A percentile compares a stretch with the other conserved stretches of the same genome.
Conservation (phyloP, 2,113 vertebrate genomes). For the Triplophysa dalaica region DNA sequence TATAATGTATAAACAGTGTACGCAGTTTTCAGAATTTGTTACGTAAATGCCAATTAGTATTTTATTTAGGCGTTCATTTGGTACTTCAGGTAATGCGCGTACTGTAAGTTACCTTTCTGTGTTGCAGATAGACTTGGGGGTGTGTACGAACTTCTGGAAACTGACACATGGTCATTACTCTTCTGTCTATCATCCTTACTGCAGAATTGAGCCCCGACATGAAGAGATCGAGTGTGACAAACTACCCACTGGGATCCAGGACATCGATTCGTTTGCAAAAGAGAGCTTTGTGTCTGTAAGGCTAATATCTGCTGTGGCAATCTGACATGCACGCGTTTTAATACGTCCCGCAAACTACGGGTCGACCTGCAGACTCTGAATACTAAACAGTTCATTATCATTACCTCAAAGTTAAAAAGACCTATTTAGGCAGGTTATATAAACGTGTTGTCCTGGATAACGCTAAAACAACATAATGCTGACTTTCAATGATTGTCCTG, state of each 20-base stretch:
- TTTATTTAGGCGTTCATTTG: neutral
- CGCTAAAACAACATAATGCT: neutral
- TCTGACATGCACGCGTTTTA: constrained; percentile 38
- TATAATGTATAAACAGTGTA: too few relatives aligned
- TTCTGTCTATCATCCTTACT: constrained; percentile 65
- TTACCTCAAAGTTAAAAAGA: neutral
- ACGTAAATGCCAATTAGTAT: too few relatives aligned
- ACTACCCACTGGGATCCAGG: neutral
- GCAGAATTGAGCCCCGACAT: constrained; percentile 28
- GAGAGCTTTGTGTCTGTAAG: neutral
- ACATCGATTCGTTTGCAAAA: constrained; percentile 7
- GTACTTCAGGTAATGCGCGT: neutral
- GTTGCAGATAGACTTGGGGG: constrained; percentile 68
- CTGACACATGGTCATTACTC: constrained; percentile 57
- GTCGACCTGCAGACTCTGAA: constrained; percentile 48
- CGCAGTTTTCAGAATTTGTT: too few relatives aligned
- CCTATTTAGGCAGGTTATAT: neutral
- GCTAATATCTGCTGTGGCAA: neutral
- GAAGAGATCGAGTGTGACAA: constrained; percentile 30
- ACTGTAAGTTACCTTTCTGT: constrained; percentile 84
- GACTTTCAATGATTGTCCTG: neutral
- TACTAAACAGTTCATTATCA: constrained; percentile 64
- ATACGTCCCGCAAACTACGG: constrained; percentile 40
- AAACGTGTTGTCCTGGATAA: neutral
- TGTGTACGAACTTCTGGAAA: constrained; percentile 61